A percentile compares a stretch with the other conserved stretches of the same genome.
These are phyloP conservation scores for Mus minutoides DNA, from an alignment of 2,797 vertebrate genomes.

Conservation along the genomic window DNA sequence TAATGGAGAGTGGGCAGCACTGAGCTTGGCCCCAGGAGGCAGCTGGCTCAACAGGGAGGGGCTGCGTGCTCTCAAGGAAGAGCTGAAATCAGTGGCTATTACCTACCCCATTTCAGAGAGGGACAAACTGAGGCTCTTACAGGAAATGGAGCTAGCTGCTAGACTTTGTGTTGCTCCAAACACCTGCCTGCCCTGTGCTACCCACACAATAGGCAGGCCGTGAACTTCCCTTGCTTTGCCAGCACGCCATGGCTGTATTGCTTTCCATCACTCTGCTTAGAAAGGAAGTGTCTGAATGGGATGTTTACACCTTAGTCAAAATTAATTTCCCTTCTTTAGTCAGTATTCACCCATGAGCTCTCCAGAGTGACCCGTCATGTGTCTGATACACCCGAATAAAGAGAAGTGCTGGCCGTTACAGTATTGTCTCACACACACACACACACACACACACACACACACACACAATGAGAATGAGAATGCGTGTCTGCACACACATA, in stretches of 20 bases:
- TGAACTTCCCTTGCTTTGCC: not conserved
- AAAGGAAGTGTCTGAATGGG: not conserved
- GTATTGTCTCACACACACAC: too few relatives aligned
- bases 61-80: not conserved
- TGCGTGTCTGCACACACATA: not conserved
- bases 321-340: constrained; percentile 24
- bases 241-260: not conserved
- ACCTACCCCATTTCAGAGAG: not conserved
- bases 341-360: not conserved
- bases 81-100: not conserved
- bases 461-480: too few relatives aligned
- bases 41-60: not conserved
- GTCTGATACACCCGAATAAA: not conserved
- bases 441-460: not conserved
- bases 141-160: not conserved
- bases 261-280: not conserved
- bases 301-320: constrained; percentile 57
- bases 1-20: constrained; percentile 57
- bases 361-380: not conserved
- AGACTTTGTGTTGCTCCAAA: not conserved
- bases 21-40: constrained; percentile 49
- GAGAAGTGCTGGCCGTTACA: not conserved
- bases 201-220: not conserved
- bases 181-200: not conserved
- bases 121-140: not conserved